These are phyloP conservation scores for Lasioglossum vierecki DNA, from an alignment of 2,888 invertebrate species.

Conservation along the genomic window DNA sequence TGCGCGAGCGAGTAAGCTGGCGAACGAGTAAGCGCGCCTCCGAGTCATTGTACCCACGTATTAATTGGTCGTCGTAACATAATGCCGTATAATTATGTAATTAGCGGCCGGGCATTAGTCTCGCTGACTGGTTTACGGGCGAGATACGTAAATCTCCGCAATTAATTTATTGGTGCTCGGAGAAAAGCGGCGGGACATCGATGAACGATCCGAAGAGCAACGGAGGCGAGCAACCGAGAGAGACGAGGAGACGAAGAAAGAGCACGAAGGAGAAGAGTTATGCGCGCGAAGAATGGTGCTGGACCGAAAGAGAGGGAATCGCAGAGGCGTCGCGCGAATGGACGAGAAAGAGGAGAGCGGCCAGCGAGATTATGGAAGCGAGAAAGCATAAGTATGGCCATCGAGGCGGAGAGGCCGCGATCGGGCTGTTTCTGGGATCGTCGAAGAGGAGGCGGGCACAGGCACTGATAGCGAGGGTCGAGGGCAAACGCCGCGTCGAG, in stretches of 20 bases:
- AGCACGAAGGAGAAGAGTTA: background rate
- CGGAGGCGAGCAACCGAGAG: constrained; percentile 4
- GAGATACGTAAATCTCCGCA: constrained; percentile 82
- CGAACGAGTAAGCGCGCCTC: constrained; percentile 33
- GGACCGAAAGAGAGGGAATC: constrained; percentile 13
- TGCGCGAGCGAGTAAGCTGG: constrained; percentile 15
- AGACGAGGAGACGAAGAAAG: constrained; percentile 6
- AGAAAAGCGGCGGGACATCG: constrained; percentile 42
- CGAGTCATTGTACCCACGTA: constrained; percentile 72
- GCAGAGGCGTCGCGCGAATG: background rate
- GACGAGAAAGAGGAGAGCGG: background rate
- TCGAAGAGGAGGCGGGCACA: constrained; percentile 41
- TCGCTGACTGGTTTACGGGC: constrained; percentile 81
- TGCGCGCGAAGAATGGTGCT: background rate
- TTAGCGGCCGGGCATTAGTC: constrained; percentile 80
- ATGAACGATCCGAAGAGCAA: constrained; percentile 17
- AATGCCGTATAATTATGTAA: constrained; percentile 83
- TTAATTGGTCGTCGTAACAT: constrained; percentile 79
- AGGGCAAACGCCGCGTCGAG: constrained; percentile 37
- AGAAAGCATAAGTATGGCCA: constrained; percentile 55
- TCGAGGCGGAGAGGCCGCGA: constrained; percentile 16
- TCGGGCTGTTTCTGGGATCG: constrained; percentile 29
- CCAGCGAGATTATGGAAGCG: constrained; percentile 44
- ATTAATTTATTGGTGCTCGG: constrained; percentile 81
- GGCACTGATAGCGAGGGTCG: constrained; percentile 55